Evolutionary conservation across 2,797 vertebrate genomes (phyloP).

Genomic region (Sebastes miniatus): DNA sequence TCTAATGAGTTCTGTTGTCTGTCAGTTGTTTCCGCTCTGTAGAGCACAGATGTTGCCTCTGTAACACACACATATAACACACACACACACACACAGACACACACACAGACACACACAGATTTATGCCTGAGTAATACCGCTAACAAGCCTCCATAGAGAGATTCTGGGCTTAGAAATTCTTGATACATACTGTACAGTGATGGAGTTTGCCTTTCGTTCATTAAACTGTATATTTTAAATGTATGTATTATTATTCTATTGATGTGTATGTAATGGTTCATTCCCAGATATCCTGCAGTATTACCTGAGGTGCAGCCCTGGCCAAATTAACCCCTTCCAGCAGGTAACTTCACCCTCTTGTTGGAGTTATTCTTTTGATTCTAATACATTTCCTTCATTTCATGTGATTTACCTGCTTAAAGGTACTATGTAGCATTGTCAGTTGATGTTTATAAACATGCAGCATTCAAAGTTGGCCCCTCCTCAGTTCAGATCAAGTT

Average conservation of each 20-base stretch:
- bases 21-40: conserved; percentile 58
- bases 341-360: conserved; percentile 81
- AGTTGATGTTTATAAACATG: background rate
- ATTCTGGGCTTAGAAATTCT: background rate
- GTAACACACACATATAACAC: background rate
- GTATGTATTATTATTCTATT: background rate
- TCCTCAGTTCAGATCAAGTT: background rate
- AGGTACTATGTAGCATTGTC: background rate
- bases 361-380: background rate
- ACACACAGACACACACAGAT: background rate
- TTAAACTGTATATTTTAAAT: background rate
- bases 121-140: background rate
- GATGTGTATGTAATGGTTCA: background rate
- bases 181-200: background rate
- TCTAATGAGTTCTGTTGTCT: conserved; percentile 63
- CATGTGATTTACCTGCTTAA: background rate
- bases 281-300: conserved; percentile 90
- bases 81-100: background rate
- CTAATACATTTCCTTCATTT: background rate
- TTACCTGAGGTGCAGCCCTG: conserved; percentile 90
- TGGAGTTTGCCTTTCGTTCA: background rate
- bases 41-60: conserved; percentile 58
- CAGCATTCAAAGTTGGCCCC: background rate
- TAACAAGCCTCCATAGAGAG: background rate
- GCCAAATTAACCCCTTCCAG: conserved; percentile 92